Evolutionary conservation across 2,113 vertebrate genomes (phyloP).

Genomic region (Toxotes jaculatrix): DNA sequence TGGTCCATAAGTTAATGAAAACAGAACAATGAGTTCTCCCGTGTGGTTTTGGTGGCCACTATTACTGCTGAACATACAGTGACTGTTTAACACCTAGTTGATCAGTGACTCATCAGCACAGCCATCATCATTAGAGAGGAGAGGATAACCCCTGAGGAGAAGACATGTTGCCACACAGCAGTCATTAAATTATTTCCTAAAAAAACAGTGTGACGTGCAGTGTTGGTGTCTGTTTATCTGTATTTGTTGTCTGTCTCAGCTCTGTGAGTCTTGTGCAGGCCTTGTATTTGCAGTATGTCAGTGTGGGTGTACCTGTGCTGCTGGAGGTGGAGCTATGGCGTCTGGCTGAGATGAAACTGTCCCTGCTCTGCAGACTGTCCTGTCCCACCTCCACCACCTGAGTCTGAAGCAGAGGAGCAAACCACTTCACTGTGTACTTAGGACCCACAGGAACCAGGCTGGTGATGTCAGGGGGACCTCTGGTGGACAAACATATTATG

Average conservation of each 20-base stretch:
- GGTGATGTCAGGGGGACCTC: constrained; percentile 60
- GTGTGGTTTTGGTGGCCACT: no score
- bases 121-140: no score
- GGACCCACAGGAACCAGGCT: constrained; percentile 56
- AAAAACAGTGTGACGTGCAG: no score
- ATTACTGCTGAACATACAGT: no score
- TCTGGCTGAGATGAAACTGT: constrained; percentile 4
- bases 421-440: constrained; percentile 65
- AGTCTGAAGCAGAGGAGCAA: constrained; percentile 44
- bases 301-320: constrained; percentile 21
- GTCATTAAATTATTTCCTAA: no score
- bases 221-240: neutral
- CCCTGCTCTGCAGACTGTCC: constrained; percentile 38
- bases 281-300: neutral
- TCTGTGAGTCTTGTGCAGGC: no score
- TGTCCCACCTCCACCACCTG: constrained; percentile 68
- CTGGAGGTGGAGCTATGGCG: constrained; percentile 27
- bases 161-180: no score
- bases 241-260: no score
- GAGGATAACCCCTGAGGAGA: no score
- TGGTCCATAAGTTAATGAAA: neutral
- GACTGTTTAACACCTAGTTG: no score
- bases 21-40: no score
- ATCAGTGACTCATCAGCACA: no score
- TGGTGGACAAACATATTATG: constrained; percentile 38